These are phyloP conservation scores for Ptyas mucosa DNA, from an alignment of 2,113 vertebrate species.

Conservation along the genomic window DNA sequence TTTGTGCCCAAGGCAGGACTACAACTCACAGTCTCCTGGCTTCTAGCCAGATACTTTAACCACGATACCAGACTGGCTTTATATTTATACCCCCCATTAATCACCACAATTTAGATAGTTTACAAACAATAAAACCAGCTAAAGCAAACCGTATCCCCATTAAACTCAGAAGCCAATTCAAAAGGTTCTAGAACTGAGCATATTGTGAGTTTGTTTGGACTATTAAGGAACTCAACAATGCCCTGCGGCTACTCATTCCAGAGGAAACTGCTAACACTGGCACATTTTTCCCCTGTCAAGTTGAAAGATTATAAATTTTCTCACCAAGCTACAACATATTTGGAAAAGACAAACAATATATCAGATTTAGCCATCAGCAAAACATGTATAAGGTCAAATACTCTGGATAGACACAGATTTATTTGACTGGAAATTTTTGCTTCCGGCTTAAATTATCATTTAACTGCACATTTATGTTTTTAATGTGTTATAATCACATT, in stretches of 20 bases:
- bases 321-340: neutral
- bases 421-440: neutral
- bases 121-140: neutral
- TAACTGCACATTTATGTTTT: neutral
- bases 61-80: neutral
- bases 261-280: neutral
- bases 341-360: neutral
- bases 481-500: neutral
- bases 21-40: neutral
- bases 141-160: neutral
- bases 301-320: neutral
- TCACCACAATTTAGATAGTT: neutral
- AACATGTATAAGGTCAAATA: neutral
- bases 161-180: neutral
- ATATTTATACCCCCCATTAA: neutral
- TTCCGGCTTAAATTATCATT: neutral
- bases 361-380: constrained; percentile 6
- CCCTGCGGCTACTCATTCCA: neutral
- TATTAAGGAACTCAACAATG: neutral
- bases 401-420: neutral
- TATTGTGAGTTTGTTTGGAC: neutral
- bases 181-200: neutral
- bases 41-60: neutral
- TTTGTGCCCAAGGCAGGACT: neutral
- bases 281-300: neutral